Evolutionary conservation across 2,888 invertebrate species (phyloP).

Genomic region (Frankliniella fusca): DNA sequence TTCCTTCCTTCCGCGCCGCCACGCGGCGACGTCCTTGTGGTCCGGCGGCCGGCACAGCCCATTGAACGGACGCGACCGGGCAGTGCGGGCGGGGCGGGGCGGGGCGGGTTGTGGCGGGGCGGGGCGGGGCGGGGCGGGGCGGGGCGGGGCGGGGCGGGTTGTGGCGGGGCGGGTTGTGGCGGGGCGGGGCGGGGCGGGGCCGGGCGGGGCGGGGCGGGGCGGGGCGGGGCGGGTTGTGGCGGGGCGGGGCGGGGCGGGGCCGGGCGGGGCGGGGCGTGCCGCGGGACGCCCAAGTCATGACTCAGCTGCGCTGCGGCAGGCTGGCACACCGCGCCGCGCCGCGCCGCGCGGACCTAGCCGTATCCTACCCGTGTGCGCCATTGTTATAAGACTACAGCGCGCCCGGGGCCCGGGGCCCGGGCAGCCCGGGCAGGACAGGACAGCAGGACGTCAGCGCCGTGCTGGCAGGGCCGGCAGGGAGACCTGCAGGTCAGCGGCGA

Average conservation of each 20-base stretch:
- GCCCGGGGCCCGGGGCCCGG: too few relatives aligned
- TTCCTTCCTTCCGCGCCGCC: not conserved
- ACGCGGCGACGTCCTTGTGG: not conserved
- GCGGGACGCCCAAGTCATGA: constrained; percentile 12
- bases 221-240: too few relatives aligned
- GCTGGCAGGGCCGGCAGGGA: too few relatives aligned
- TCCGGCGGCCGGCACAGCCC: not conserved
- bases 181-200: not conserved
- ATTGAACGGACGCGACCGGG: too few relatives aligned
- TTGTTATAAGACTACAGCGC: not conserved
- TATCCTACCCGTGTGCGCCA: not conserved
- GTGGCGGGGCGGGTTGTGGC: too few relatives aligned
- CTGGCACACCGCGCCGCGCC: not conserved
- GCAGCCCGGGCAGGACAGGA: too few relatives aligned
- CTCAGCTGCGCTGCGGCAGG: not conserved
- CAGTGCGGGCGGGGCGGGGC: too few relatives aligned
- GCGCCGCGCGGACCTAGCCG: not conserved
- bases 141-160: not conserved
- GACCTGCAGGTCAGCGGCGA: too few relatives aligned
- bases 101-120: too few relatives aligned
- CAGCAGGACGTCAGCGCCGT: too few relatives aligned
- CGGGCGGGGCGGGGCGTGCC: not conserved
- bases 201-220: too few relatives aligned
- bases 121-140: not conserved
- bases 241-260: not conserved